These are phyloP conservation scores for Agonum fuliginosum DNA, from an alignment of 2,888 invertebrate genomes.

Conservation along the genomic window DNA sequence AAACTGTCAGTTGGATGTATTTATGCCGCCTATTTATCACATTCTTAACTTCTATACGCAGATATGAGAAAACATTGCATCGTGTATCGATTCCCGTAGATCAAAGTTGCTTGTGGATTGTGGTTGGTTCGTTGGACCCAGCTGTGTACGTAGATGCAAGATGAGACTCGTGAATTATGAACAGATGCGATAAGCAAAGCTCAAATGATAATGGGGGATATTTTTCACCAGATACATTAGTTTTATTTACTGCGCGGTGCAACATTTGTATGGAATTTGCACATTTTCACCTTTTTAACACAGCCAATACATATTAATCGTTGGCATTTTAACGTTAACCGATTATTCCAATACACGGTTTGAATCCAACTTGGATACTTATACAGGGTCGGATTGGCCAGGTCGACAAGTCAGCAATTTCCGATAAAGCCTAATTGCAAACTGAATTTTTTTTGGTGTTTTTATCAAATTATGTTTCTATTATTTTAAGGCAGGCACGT, in stretches of 20 bases:
- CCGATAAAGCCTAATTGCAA: too few species aligned
- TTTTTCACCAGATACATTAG: neutral
- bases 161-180: conserved; percentile 2
- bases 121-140: neutral
- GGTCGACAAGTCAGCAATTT: too few species aligned
- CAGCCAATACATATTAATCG: too few species aligned
- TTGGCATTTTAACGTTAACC: too few species aligned
- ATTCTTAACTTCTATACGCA: conserved; percentile 43
- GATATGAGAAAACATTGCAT: conserved; percentile 32
- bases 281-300: too few species aligned
- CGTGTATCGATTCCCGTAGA: conserved; percentile 50
- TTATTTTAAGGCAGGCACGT: too few species aligned
- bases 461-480: too few species aligned
- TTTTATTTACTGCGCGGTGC: neutral
- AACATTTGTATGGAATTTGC: too few species aligned
- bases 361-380: too few species aligned
- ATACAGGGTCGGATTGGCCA: too few species aligned
- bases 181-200: neutral
- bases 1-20: conserved; percentile 37
- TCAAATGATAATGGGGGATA: neutral
- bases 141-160: conserved; percentile 8
- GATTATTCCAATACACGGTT: too few species aligned
- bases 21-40: conserved; percentile 50
- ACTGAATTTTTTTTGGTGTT: too few species aligned
- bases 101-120: conserved; percentile 29